Evolutionary conservation across 1,140 invertebrate genomes (phyloP).

Genomic region (Cherax destructor): DNA sequence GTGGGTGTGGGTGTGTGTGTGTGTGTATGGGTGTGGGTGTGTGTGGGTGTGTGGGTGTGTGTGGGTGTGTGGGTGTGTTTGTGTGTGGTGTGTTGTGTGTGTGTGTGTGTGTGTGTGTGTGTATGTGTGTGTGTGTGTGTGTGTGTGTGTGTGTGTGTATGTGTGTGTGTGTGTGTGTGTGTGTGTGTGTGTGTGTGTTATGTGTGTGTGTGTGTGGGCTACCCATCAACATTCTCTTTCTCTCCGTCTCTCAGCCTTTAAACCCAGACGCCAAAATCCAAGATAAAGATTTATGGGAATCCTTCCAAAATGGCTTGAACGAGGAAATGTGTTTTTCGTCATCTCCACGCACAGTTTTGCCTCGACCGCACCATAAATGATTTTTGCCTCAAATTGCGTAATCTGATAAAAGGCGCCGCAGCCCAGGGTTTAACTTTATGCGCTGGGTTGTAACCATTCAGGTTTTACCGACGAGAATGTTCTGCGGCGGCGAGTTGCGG

Average conservation of each 20-base stretch:
- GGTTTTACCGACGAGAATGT: neutral
- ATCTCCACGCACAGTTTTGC: neutral
- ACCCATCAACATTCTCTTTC: slow-evolving; percentile 34
- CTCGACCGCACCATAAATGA: slow-evolving; percentile 8
- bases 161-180: neutral
- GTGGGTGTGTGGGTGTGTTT: too few species aligned
- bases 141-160: slow-evolving; percentile 4
- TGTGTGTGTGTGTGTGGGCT: neutral
- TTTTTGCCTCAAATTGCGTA: slow-evolving; percentile 16
- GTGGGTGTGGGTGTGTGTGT: too few species aligned
- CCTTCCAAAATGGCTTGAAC: too few species aligned
- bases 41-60: too few species aligned
- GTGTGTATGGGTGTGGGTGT: too few species aligned
- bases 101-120: too few species aligned
- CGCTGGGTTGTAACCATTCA: neutral
- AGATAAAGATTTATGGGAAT: slow-evolving; percentile 40
- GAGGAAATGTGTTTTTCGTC: neutral
- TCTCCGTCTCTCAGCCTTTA: slow-evolving; percentile 11
- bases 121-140: slow-evolving; percentile 44
- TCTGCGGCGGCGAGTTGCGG: neutral
- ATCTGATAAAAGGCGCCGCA: neutral
- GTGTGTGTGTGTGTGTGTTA: too few species aligned
- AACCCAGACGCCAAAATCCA: slow-evolving; percentile 38
- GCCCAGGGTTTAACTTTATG: slow-evolving; percentile 3
- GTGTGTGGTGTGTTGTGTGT: too few species aligned